Conservation (phyloP, 2,113 vertebrate species). For the Lynx canadensis region DNA sequence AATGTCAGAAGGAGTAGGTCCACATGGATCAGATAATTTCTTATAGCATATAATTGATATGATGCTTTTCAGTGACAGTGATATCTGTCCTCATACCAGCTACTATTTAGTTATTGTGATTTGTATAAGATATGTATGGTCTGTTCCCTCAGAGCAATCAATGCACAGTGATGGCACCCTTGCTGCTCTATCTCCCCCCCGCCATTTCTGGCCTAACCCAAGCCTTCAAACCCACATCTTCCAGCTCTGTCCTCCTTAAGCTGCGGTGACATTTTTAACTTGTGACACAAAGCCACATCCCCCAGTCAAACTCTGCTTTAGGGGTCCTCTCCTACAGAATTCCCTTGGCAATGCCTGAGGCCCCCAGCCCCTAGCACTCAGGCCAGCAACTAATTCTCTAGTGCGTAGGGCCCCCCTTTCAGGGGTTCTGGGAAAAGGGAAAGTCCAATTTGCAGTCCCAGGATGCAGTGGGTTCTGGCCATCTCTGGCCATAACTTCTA, state of each 20-base stretch:
- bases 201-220: not conserved
- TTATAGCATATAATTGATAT: not conserved
- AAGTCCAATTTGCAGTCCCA: not conserved
- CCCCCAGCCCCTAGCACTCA: not conserved
- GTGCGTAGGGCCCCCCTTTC: not conserved
- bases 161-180: not conserved
- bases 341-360: not conserved
- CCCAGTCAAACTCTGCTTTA: not conserved
- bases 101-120: not conserved
- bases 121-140: too few species aligned
- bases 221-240: not conserved
- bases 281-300: not conserved
- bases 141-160: not conserved
- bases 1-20: not conserved
- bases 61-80: not conserved
- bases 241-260: not conserved
- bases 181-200: not conserved
- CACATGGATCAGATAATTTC: not conserved
- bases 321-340: not conserved
- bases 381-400: not conserved
- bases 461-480: not conserved
- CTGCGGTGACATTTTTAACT: not conserved
- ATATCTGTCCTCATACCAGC: not conserved
- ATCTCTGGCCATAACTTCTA: not conserved
- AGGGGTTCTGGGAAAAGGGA: not conserved